phyloP scores from a whole-genome alignment of 1,140 invertebrate genomes.

The Trinorchestia longiramus region DNA sequence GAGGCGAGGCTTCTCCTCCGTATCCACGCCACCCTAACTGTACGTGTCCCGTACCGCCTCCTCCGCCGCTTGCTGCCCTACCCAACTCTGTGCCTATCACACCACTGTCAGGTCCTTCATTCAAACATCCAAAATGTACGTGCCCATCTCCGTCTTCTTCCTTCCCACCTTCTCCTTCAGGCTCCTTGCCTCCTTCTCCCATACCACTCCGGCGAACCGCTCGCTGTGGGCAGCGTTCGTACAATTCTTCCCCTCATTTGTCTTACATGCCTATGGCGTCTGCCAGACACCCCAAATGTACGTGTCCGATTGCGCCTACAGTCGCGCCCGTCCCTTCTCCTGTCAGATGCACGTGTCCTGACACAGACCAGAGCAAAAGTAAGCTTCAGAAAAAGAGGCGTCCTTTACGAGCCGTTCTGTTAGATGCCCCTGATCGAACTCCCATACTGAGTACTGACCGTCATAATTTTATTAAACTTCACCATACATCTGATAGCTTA shows the following conservation, averaged over 20 bases:
- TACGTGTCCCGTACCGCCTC: slow-evolving; percentile 47
- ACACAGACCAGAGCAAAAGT: not conserved
- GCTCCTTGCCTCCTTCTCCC: not conserved
- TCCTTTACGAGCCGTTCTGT: slow-evolving; percentile 15
- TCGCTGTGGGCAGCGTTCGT: not conserved
- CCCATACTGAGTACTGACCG: slow-evolving; percentile 32
- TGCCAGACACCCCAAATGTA: slow-evolving; percentile 3
- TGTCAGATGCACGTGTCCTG: slow-evolving; percentile 44
- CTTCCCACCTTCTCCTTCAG: not conserved
- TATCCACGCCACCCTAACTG: not conserved
- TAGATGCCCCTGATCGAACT: not conserved
- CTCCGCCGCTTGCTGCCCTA: not conserved
- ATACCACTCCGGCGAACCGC: slow-evolving; percentile 1
- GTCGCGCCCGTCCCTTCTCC: not conserved
- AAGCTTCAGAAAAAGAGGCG: not conserved
- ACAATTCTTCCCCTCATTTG: slow-evolving; percentile 31
- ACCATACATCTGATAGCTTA: not conserved
- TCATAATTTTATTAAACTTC: slow-evolving; percentile 30
- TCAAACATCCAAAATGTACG: not conserved
- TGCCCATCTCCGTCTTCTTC: not conserved
- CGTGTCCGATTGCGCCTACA: not conserved
- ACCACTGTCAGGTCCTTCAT: not conserved
- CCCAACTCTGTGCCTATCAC: slow-evolving; percentile 14
- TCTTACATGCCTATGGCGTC: not conserved
- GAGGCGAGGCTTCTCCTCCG: not conserved